Evolutionary conservation across 2,888 invertebrate species (phyloP).

Genomic region (Salpingus planirostris): DNA sequence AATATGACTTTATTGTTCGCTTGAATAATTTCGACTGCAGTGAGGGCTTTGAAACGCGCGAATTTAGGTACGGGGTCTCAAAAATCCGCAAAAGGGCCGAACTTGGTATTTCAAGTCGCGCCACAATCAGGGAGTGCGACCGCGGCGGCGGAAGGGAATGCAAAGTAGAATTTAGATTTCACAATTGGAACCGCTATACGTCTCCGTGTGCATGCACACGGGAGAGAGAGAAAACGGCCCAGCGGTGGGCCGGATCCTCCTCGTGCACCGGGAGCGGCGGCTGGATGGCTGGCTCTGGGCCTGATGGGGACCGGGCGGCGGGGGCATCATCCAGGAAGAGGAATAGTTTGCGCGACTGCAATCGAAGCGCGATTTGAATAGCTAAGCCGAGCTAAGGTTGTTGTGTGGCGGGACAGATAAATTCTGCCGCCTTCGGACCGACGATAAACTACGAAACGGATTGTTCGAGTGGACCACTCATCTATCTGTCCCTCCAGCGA

Average conservation of each 20-base stretch:
- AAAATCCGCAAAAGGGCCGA: slow-evolving; percentile 8
- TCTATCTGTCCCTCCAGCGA: slow-evolving; percentile 44
- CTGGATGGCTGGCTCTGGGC: no score
- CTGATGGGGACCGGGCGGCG: no score
- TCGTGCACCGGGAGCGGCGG: slow-evolving; percentile 21
- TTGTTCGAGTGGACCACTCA: slow-evolving; percentile 42
- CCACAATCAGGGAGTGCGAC: slow-evolving; percentile 21
- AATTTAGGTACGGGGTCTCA: no score
- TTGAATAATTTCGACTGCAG: no score
- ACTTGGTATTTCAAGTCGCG: slow-evolving; percentile 20
- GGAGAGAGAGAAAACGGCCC: slow-evolving; percentile 36
- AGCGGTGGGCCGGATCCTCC: slow-evolving; percentile 22
- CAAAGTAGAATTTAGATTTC: slow-evolving; percentile 43
- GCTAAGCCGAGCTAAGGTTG: slow-evolving; percentile 43
- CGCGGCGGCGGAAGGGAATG: slow-evolving; percentile 36
- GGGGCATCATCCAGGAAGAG: no score
- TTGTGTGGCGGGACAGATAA: slow-evolving; percentile 38
- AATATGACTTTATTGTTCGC: no score
- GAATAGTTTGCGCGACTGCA: slow-evolving; percentile 39
- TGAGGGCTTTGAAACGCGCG: no score
- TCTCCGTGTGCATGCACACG: slow-evolving; percentile 36
- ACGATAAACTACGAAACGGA: slow-evolving; percentile 34
- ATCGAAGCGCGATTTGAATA: slow-evolving; percentile 45
- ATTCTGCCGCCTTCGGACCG: slow-evolving; percentile 33
- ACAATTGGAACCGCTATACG: slow-evolving; percentile 42